A percentile compares a stretch with the other conserved stretches of the same genome.
Evolutionary conservation across 2,797 vertebrate genomes (phyloP).

Genomic region (Trachops cirrhosus): DNA sequence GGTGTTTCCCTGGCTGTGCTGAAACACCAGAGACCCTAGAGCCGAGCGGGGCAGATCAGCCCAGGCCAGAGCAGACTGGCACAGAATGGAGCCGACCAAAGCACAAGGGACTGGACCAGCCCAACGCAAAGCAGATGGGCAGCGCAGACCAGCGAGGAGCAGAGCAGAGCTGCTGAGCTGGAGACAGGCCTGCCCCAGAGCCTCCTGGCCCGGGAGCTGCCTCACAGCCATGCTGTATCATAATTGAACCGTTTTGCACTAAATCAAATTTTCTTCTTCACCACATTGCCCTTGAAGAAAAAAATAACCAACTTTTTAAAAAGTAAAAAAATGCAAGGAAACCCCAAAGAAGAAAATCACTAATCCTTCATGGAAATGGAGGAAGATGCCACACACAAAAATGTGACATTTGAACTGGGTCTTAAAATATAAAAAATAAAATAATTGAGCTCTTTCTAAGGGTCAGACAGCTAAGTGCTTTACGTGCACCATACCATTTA

Average conservation of each 20-base stretch:
- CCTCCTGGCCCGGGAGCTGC: not conserved
- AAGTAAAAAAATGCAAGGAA: not conserved
- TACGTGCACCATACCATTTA: not conserved
- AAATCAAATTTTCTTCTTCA: not conserved
- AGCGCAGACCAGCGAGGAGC: not conserved
- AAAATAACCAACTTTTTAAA: not conserved
- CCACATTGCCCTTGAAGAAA: not conserved
- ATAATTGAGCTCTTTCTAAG: not conserved
- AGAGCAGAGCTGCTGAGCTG: not conserved
- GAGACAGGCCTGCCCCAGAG: not conserved
- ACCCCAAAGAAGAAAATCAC: not conserved
- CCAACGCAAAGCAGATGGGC: not conserved
- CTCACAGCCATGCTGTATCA: not conserved
- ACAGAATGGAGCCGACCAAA: not conserved
- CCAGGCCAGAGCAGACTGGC: not conserved
- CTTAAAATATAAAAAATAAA: conserved; percentile 15
- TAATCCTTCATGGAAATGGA: not conserved
- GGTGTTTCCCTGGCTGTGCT: not conserved
- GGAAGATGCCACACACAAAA: not conserved
- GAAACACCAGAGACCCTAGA: not conserved
- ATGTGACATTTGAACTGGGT: not conserved
- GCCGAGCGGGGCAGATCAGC: not conserved
- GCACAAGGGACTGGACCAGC: not conserved
- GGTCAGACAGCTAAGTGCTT: not conserved
- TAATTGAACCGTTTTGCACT: not conserved